A percentile compares a stretch with the other conserved stretches of the same genome.
Evolutionary conservation across 2,888 invertebrate species (phyloP).

Genomic region (Zele albiditarsus): DNA sequence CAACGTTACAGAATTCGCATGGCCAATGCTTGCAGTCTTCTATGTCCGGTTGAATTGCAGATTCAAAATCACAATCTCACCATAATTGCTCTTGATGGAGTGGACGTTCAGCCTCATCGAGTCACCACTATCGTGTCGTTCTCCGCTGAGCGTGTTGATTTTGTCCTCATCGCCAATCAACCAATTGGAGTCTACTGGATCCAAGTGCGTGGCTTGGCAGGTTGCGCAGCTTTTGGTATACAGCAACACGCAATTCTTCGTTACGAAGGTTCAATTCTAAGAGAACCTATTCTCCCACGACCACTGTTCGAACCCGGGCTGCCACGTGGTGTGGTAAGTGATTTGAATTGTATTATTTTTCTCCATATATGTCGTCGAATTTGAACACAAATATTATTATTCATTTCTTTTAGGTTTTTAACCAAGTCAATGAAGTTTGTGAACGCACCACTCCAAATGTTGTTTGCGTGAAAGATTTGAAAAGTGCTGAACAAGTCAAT

Average conservation of each 20-base stretch:
- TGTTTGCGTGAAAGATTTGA: conserved; percentile 84
- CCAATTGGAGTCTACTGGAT: conserved; percentile 74
- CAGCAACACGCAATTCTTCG: conserved; percentile 74
- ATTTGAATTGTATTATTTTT: background rate
- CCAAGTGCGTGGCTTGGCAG: conserved; percentile 73
- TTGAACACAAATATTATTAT: background rate
- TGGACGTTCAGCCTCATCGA: conserved; percentile 72
- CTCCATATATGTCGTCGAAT: background rate
- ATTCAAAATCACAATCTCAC: conserved; percentile 75
- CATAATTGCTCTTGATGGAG: conserved; percentile 76
- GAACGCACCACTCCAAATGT: conserved; percentile 82
- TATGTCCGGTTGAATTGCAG: conserved; percentile 74
- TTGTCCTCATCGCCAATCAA: conserved; percentile 74
- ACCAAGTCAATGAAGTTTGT: conserved; percentile 85
- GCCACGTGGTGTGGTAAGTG: conserved; percentile 67
- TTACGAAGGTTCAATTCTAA: conserved; percentile 65
- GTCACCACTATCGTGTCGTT: conserved; percentile 72
- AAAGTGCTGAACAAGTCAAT: conserved; percentile 20
- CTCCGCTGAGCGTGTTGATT: conserved; percentile 80
- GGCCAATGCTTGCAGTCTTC: conserved; percentile 75
- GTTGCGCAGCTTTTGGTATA: conserved; percentile 72
- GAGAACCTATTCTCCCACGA: background rate
- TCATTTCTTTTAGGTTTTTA: conserved; percentile 78
- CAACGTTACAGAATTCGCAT: conserved; percentile 75
- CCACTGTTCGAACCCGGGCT: conserved; percentile 66